These are phyloP conservation scores for Lagria hirta DNA, from an alignment of 2,888 invertebrate genomes.

Conservation along the genomic window DNA sequence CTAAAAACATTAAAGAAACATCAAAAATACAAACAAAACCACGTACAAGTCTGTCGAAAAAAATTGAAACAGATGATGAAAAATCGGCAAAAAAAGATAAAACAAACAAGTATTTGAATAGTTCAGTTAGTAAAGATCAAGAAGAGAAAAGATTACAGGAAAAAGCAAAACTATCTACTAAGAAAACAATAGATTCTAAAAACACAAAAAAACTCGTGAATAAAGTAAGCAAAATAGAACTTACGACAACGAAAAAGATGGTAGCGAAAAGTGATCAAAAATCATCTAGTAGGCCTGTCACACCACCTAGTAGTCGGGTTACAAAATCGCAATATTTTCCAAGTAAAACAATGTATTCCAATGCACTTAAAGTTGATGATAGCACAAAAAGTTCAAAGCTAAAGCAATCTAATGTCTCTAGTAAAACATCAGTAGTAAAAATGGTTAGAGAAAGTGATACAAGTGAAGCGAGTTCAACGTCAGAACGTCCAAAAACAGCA, in stretches of 20 bases:
- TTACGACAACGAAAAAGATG: slow-evolving; percentile 14
- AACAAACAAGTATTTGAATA: too few relatives aligned
- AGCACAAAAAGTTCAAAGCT: slow-evolving; percentile 8
- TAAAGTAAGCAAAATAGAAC: slow-evolving; percentile 11
- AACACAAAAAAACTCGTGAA: too few relatives aligned
- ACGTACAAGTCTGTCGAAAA: too few relatives aligned
- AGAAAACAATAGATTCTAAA: too few relatives aligned
- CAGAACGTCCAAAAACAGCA: slow-evolving; percentile 51
- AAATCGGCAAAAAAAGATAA: slow-evolving; percentile 9
- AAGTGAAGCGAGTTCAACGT: slow-evolving; percentile 28
- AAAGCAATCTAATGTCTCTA: slow-evolving; percentile 5
- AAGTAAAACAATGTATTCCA: slow-evolving; percentile 46
- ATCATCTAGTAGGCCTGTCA: slow-evolving; percentile 22
- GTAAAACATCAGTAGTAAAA: neutral
- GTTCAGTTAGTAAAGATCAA: too few relatives aligned
- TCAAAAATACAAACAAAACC: slow-evolving; percentile 19
- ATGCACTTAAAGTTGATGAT: slow-evolving; percentile 38
- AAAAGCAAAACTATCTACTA: too few relatives aligned
- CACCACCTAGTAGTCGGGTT: slow-evolving; percentile 42
- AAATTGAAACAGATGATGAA: slow-evolving; percentile 4
- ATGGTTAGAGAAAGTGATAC: neutral
- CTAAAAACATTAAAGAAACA: slow-evolving; percentile 9
- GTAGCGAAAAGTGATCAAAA: slow-evolving; percentile 13
- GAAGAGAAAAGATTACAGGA: too few relatives aligned
- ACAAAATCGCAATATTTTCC: slow-evolving; percentile 50